Conservation (phyloP, 2,888 invertebrate species). For the Papilio gigon region DNA sequence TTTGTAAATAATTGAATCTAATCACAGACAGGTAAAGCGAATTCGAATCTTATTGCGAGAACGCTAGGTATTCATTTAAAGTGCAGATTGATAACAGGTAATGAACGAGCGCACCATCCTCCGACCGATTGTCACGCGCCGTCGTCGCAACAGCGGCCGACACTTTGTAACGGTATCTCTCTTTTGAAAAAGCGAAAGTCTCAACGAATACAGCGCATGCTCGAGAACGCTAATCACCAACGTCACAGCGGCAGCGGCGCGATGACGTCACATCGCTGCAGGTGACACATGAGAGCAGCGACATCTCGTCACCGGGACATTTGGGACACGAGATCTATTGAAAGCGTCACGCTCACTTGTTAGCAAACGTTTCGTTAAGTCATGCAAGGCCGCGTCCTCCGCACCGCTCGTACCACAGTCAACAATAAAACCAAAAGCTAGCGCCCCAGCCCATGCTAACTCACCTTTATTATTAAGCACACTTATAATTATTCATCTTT, state of each 20-base stretch:
- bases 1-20: conserved; percentile 42
- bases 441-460: conserved; percentile 74
- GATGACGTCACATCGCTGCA: conserved; percentile 6
- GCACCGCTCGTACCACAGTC: conserved; percentile 54
- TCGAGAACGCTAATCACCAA: conserved; percentile 74
- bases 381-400: conserved; percentile 44
- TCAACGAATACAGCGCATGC: conserved; percentile 81
- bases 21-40: conserved; percentile 38
- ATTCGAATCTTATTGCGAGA: conserved; percentile 32
- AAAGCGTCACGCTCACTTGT: conserved; percentile 58
- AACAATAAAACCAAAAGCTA: conserved; percentile 79
- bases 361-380: conserved; percentile 32
- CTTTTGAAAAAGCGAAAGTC: conserved; percentile 77
- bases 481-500: conserved; percentile 22
- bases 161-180: conserved; percentile 49
- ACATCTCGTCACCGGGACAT: conserved; percentile 32
- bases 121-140: conserved; percentile 72
- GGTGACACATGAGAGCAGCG: background rate
- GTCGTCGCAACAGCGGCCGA: conserved; percentile 58
- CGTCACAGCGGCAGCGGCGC: conserved; percentile 47
- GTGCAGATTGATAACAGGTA: conserved; percentile 49
- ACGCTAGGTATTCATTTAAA: conserved; percentile 37
- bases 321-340: conserved; percentile 56
- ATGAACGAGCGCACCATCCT: conserved; percentile 77
- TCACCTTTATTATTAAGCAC: conserved; percentile 56